Base-by-base conservation (phyloP, 2,797 vertebrate genomes). In the Heteromormyrus szaboi region DNA sequence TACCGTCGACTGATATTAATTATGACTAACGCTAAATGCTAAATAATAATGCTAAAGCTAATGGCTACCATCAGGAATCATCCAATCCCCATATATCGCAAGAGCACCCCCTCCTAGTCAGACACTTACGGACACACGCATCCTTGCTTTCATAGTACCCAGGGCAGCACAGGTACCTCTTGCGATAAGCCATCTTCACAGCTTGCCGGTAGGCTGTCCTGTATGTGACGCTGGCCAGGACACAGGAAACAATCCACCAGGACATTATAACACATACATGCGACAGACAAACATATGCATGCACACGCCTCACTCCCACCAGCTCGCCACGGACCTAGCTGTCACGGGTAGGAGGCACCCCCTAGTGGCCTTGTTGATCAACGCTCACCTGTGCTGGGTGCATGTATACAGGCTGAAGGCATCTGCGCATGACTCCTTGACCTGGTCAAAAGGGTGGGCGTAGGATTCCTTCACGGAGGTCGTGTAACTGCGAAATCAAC, bases 121-220 rank as follows among this genome's bases (percentile, higher is more conserved):
- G 22, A 41, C 90, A 98, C 98, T 98, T 95, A 99, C 98, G 96
- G 92, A 98, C 96, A 85, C 98, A 99, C 89, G 90, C 91, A 53
- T 95, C 95, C 0, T 93, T 91, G 91, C 97, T 99, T 94, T 99
- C 97, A 0, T 99, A 98, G 92, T 97, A 98, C 5, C 97, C 98
- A 0, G 90, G 95, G 85, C 98, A 99, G 95, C 98, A 99, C 89
- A 95, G 96, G 92, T 97, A 96, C 56, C 98, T 96, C 92, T 92
- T 94, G 3, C 98, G 95, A 90, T 98, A 95, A 88, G 97, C 95
- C 0, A 94, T 95, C 92, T 96, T 98, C 87, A 99, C 93, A 0
- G 96, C 95, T 91, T 97, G 97, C 8, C 97, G 96, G 93, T 99
- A 99, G 46, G 97, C 97, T 0, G 96, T 97, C 93, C 97, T 96